phyloP scores from a whole-genome alignment of 1,140 invertebrate species.

The Batillaria attramentaria region DNA sequence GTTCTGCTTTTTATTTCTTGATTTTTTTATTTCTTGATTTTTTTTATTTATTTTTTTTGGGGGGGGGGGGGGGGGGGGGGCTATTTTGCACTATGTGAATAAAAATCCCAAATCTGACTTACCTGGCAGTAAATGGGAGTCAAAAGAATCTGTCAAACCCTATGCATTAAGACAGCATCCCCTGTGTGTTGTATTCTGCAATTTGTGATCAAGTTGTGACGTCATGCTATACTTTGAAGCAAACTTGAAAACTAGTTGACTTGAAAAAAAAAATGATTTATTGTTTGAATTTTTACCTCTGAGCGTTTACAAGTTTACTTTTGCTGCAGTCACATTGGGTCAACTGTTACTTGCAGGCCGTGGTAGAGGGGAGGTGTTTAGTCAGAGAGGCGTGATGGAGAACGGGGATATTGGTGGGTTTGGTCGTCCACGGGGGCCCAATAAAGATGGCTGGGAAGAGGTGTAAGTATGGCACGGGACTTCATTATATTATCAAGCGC shows the following conservation, averaged over 20 bases:
- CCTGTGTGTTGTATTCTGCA: too few relatives aligned
- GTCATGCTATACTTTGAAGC: too few relatives aligned
- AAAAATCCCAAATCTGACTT: too few relatives aligned
- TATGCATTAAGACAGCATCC: too few relatives aligned
- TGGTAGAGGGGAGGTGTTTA: conserved; percentile 74
- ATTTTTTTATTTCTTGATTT: not conserved
- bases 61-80: too few relatives aligned
- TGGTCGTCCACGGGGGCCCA: conserved; percentile 65
- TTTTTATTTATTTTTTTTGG: not conserved
- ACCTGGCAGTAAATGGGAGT: too few relatives aligned
- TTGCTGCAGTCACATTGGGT: not conserved
- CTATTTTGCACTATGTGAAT: too few relatives aligned
- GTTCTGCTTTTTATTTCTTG: conserved; percentile 10
- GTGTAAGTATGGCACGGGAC: conserved; percentile 55
- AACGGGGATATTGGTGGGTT: conserved; percentile 67
- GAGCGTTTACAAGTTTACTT: not conserved
- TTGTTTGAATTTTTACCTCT: conserved; percentile 27
- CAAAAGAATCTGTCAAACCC: too few relatives aligned
- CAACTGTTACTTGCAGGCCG: conserved; percentile 49
- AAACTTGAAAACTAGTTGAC: too few relatives aligned
- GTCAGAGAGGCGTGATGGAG: conserved; percentile 70
- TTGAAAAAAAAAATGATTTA: too few relatives aligned
- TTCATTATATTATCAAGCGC: too few relatives aligned
- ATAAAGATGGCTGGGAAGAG: conserved; percentile 71
- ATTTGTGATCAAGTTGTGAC: too few relatives aligned